These are phyloP conservation scores for Ormia ochracea DNA, from an alignment of 2,888 invertebrate species.

Conservation along the genomic window DNA sequence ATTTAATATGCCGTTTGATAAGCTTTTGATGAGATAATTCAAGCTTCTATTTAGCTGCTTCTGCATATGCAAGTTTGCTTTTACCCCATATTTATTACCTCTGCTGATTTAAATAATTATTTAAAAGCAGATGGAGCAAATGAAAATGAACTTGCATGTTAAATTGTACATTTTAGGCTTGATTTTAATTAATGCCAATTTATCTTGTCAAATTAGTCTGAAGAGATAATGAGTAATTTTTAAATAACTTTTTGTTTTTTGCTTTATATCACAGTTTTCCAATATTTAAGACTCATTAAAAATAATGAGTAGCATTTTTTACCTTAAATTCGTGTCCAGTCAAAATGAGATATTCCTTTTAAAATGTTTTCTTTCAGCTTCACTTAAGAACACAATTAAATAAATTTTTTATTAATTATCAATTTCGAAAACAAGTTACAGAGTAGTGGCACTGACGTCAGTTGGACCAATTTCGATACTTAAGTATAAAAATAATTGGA, in stretches of 20 bases:
- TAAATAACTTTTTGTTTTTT: neutral
- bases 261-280: neutral
- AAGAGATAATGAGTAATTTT: neutral
- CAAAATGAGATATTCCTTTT: neutral
- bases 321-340: neutral
- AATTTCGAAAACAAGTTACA: too few species aligned
- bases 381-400: too few species aligned
- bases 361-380: neutral
- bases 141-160: constrained; percentile 32
- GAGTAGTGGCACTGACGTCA: too few species aligned
- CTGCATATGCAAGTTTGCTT: neutral
- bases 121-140: neutral
- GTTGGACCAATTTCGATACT: too few species aligned
- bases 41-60: neutral
- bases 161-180: constrained; percentile 44
- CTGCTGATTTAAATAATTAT: constrained; percentile 1
- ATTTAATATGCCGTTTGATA: too few species aligned
- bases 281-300: constrained; percentile 32
- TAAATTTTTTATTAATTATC: too few species aligned
- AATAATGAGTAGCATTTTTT: constrained; percentile 23
- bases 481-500: too few species aligned
- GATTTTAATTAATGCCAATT: constrained; percentile 53
- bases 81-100: neutral
- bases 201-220: constrained; percentile 35
- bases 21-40: too few species aligned